Percentiles rank a stretch among this genome's conserved stretches.
Conservation (phyloP, 2,113 vertebrate genomes). For the Pseudolaguvia tuberculata region DNA sequence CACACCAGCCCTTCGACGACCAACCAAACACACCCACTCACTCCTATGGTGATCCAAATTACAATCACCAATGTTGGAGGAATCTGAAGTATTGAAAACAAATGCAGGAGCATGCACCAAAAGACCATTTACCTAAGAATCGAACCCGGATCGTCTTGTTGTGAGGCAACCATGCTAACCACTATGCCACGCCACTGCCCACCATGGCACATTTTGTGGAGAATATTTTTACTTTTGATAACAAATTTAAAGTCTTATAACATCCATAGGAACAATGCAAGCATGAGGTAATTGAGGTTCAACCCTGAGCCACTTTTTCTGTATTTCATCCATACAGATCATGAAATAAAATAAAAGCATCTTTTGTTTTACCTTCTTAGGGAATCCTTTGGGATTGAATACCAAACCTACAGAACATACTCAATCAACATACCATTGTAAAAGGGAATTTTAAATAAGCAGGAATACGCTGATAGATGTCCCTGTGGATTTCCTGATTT, state of each 20-base stretch:
- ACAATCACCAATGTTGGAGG: too few relatives aligned
- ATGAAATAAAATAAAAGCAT: constrained; percentile 14
- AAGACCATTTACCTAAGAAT: too few relatives aligned
- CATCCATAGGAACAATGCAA: constrained; percentile 32
- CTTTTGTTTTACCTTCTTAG: background rate
- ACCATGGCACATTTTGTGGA: too few relatives aligned
- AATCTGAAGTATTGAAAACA: too few relatives aligned
- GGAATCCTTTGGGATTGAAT: constrained; percentile 21
- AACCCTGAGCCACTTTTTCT: constrained; percentile 11
- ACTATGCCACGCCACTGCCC: too few relatives aligned
- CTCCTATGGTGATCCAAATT: too few relatives aligned
- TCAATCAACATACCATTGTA: constrained; percentile 22
- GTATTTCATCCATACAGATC: constrained; percentile 18
- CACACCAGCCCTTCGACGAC: too few relatives aligned
- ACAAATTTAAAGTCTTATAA: constrained; percentile 30
- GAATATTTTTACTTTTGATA: constrained; percentile 29
- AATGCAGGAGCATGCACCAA: too few relatives aligned
- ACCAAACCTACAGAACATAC: constrained; percentile 25
- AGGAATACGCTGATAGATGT: constrained; percentile 30
- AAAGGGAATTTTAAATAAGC: constrained; percentile 39
- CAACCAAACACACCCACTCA: too few relatives aligned
- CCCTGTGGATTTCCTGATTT: constrained; percentile 10
- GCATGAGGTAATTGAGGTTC: constrained; percentile 33
- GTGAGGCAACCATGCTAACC: too few relatives aligned
- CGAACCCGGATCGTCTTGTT: too few relatives aligned